Evolutionary conservation across 1,140 invertebrate genomes (phyloP).

Genomic region (Asobara japonica): DNA sequence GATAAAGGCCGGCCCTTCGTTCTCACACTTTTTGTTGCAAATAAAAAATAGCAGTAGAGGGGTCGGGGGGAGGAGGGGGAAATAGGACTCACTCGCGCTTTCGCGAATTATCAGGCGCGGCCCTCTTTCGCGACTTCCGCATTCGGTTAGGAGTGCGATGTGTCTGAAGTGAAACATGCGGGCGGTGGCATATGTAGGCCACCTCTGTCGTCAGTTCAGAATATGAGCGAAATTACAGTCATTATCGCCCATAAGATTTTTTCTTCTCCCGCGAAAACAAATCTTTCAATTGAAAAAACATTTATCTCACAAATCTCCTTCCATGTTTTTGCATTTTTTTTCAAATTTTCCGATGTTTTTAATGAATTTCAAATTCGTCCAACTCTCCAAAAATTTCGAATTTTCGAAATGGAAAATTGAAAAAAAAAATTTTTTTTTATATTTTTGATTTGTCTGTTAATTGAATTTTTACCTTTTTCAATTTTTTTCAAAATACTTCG

Average conservation of each 20-base stretch:
- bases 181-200: constrained; percentile 58
- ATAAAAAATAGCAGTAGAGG: constrained; percentile 16
- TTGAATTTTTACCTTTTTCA: too few relatives aligned
- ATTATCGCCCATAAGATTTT: too few relatives aligned
- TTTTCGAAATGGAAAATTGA: too few relatives aligned
- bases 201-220: constrained; percentile 39
- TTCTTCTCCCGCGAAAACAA: too few relatives aligned
- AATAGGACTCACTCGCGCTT: constrained; percentile 59
- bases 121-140: constrained; percentile 24
- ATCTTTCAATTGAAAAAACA: too few relatives aligned
- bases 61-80: constrained; percentile 31
- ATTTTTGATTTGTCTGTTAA: too few relatives aligned
- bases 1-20: not conserved
- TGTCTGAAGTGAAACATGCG: constrained; percentile 45
- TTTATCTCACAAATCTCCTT: too few relatives aligned
- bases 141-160: not conserved
- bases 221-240: not conserved
- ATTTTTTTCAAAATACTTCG: not conserved
- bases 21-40: not conserved
- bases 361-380: not conserved
- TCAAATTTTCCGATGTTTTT: not conserved
- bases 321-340: not conserved
- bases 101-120: constrained; percentile 54
- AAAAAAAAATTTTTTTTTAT: too few relatives aligned
- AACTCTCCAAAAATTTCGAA: too few relatives aligned